A percentile compares a stretch with the other conserved stretches of the same genome.
Conservation (phyloP, 2,888 invertebrate genomes). For the Patella caerulea region DNA sequence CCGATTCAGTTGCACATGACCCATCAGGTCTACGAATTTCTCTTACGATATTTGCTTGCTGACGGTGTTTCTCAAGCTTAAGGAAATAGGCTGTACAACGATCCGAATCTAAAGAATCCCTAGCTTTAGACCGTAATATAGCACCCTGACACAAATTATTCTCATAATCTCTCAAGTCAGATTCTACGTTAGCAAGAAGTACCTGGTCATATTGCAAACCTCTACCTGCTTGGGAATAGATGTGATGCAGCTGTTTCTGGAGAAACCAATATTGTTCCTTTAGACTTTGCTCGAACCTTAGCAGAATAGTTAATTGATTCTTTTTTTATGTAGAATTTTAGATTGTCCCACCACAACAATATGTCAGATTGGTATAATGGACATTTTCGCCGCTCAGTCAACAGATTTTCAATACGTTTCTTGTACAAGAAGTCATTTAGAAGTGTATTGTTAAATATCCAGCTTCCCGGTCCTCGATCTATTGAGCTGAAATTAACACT, state of each 20-base stretch:
- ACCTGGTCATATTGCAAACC: background rate
- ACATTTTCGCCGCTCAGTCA: no score
- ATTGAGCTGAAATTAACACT: background rate
- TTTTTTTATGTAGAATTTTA: background rate
- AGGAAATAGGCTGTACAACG: constrained; percentile 20
- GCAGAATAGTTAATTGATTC: background rate
- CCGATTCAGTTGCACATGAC: background rate
- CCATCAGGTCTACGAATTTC: background rate
- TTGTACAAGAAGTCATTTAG: no score
- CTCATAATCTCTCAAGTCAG: background rate
- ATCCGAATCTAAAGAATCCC: background rate
- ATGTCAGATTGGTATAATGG: no score
- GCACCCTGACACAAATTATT: background rate
- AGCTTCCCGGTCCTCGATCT: no score
- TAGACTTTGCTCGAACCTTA: background rate
- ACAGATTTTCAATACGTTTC: no score
- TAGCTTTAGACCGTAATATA: background rate
- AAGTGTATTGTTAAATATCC: no score
- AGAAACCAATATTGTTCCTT: background rate
- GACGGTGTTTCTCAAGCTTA: constrained; percentile 11
- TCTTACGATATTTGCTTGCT: constrained; percentile 13
- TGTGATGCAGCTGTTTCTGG: background rate
- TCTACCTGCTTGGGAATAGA: background rate
- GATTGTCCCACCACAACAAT: background rate
- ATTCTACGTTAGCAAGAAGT: background rate